A percentile compares a stretch with the other conserved stretches of the same genome.
Evolutionary conservation across 2,797 vertebrate species (phyloP).

Genomic region (Sphenopsis melanotis): DNA sequence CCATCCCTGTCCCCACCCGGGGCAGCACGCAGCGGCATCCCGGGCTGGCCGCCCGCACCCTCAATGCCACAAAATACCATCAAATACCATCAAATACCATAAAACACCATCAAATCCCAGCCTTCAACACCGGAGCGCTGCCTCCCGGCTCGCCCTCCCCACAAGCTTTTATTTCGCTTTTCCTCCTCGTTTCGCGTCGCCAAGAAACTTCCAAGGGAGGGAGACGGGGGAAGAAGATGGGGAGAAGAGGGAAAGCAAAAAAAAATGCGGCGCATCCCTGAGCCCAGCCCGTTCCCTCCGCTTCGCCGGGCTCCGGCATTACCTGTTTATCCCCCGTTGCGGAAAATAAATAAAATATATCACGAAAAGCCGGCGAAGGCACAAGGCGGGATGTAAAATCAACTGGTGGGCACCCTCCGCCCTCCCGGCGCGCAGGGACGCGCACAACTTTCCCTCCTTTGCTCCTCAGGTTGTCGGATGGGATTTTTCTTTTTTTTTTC

Average conservation of each 20-base stretch:
- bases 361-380: neutral
- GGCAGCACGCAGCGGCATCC: neutral
- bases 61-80: neutral
- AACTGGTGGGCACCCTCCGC: neutral
- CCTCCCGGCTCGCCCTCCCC: neutral
- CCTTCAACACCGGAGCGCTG: neutral
- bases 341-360: neutral
- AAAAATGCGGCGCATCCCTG: neutral
- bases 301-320: neutral
- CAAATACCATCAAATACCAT: neutral
- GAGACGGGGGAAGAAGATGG: neutral
- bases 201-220: constrained; percentile 10
- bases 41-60: neutral
- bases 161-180: neutral
- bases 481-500: neutral
- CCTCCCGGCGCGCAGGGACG: neutral
- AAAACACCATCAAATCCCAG: neutral
- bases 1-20: neutral
- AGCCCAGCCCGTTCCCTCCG: neutral
- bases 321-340: neutral
- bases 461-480: neutral
- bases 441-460: constrained; percentile 7
- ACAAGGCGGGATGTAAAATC: neutral
- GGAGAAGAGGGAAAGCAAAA: neutral
- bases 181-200: neutral